Evolutionary conservation across 2,113 vertebrate species (phyloP), one percentile per base, ranked within the genome.

Genomic region (Lycaon pictus): DNA sequence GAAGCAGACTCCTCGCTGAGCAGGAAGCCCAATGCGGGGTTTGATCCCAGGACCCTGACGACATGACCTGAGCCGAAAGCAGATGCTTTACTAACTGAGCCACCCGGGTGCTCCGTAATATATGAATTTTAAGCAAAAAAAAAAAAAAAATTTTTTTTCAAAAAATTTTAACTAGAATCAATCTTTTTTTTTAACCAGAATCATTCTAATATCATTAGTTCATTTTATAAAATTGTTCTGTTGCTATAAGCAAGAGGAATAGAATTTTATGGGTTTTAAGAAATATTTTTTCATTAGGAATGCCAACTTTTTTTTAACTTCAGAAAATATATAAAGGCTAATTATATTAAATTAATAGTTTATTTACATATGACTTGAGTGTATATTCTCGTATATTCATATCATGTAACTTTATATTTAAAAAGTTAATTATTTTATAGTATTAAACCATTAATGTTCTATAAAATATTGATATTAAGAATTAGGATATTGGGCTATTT

Each of bases 241-340:
- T 74, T 89, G 5, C 27, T 60, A 4, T 88, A 93, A 88, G 13
- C 43, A 76, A 16, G 74, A 15, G 27, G 11, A 1, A 2, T 87
- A 88, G 51, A 93, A 56, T 5, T 63, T 80, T 77, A 12, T 51
- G 23, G 43, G 35, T 81, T 93, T 96, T 13, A 89, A 77, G 48
- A 94, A 74, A 83, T 91, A 60, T 1, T 96, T 55, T 67, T 91
- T 90, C 11, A 62, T 93, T 67, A 90, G 87, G 29, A 93, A 67
- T 22, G 53, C 11, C 22, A 60, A 85, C 48, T 25, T 71, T 58
- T 88, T 98, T 88, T 98, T 89, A 53, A 97, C 76, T 74, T 82
- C 7, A 19, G 48, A 35, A 82, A 86, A 79, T 85, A 67, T 35
- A 71, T 37, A 20, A 72, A 91, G 67, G 1, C 90, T 90, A 91